Base-by-base conservation (phyloP, 2,888 invertebrate genomes). In the Chloromyia formosa region DNA sequence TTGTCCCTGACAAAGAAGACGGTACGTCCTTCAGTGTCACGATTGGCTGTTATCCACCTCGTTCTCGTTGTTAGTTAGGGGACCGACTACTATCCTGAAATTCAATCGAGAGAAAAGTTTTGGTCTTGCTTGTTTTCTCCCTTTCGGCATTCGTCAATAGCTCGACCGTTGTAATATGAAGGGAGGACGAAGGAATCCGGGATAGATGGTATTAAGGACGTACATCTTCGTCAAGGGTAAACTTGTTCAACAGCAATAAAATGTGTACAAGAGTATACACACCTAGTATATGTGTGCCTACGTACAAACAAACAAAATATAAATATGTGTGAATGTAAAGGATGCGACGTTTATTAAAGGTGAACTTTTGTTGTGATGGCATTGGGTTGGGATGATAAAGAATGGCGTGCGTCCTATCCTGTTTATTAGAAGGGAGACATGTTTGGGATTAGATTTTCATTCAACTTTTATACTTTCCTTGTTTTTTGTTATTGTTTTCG, bases 1-100 rank as follows among this genome's bases (percentile, higher is more conserved):
- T 54, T 54, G 27, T 62, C 23, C 22, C 23, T 54, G 45, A 54
- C 53, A 22, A 35, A 69, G 27, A 27, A 49, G 23, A 54, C 54
- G 53, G 54, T 69, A 35, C 54, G 53, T 69, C 68, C 27, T 35
- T 35, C 27, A 53, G 10, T 27, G 53, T 49, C 16, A 53, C 53
- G 54, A 69, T 54, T 49, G 68, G 27, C 16, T 69, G 68, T 69
- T 69, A 69, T 69, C 68, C 68, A 22, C 53, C 7, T 35, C 27
- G 27, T 35, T 69, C 7, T 35, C 27, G 27, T 35, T 69, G 54
- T 54, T 27, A 14, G 18, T 49, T 40, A 66, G 22, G 42, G 49
- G 66, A n/a, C n/a, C 12, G 18, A 42, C 7, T n/a, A n/a, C n/a
- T 4, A 16, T 66, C n/a, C 16, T n/a, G 68, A 53, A 22, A 49